These are phyloP conservation scores for Picathartes gymnocephalus DNA, from an alignment of 2,113 vertebrate genomes.

Conservation along the genomic window DNA sequence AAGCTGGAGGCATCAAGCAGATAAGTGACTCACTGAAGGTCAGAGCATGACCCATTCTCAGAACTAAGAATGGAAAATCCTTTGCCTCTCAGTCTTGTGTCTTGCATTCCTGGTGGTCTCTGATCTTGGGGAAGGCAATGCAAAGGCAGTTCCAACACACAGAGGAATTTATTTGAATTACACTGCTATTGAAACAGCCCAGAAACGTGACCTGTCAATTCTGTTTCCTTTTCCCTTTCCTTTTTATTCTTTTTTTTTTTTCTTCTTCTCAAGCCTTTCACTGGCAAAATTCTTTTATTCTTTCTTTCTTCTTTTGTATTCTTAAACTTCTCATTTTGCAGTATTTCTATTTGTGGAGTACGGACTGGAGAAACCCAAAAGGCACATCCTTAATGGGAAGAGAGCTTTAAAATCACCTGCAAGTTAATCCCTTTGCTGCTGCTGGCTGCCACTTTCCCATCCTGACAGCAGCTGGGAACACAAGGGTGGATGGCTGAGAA, in stretches of 20 bases:
- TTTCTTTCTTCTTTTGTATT: background rate
- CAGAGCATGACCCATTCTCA: background rate
- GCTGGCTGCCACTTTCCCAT: background rate
- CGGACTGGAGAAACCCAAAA: background rate
- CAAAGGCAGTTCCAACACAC: background rate
- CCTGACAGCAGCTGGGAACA: rapidly evolving
- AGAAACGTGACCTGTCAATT: background rate
- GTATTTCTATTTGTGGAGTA: background rate
- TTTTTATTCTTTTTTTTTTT: background rate
- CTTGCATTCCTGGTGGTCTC: background rate
- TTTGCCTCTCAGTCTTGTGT: background rate
- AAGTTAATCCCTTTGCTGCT: background rate
- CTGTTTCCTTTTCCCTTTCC: background rate
- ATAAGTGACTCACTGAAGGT: background rate
- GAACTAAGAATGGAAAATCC: background rate
- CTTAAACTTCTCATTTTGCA: background rate
- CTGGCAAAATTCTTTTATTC: background rate
- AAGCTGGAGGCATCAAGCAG: background rate
- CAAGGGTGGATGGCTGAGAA: background rate
- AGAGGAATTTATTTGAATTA: background rate
- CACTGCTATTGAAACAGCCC: background rate
- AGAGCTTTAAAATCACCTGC: background rate
- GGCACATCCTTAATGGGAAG: background rate
- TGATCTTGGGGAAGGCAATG: background rate
- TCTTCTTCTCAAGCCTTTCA: background rate